Base-by-base conservation (phyloP, 2,888 invertebrate species). In the Apeira syringaria region DNA sequence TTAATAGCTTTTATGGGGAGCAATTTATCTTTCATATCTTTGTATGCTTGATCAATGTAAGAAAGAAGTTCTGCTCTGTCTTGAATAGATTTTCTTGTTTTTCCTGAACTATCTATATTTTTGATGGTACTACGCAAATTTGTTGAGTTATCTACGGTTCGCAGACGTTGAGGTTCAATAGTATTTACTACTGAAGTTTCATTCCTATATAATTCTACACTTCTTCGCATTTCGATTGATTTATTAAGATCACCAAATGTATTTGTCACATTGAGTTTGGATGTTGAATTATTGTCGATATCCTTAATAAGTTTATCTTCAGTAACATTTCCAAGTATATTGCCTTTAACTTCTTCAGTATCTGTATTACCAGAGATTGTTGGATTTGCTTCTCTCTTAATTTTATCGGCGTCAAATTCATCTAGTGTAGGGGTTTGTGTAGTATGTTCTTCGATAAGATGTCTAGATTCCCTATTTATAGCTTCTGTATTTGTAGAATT, bases 11-110 rank as follows among this genome's bases (percentile, higher is more conserved):
- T n/a, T 0, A 45, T 26, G 5, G 44, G 44, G 5, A 11, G 7
- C 11, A 44, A 24, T 11, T 28, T 8, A 18, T 10, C n/a, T 26
- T 34, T 38, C 13, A 45, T 34, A 3, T 45, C 44, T 0, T 3
- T 13, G 6, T 26, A 26, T 9, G 10, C 9, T 1, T 39, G 8
- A 17, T 45, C 29, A 10, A 45, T 38, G 0, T 12, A 24, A 5
- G 22, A 7, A 11, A 37, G n/a, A 1, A 43, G 12, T 7, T 28
- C 27, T 2, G 26, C 24, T 10, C 10, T 10, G 9, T 18, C 13
- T 2, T 15, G n/a, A 1, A 18, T 1, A 25, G 15, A 27, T n/a
- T 15, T 27, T 5, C 7, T 36, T 41, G 8, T 24, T 9, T 9
- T 9, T 8, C 9, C 9, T 8, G 3, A 9, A 24, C 2, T 8